Evolutionary conservation across 2,797 vertebrate species (phyloP), one percentile per base, ranked within the genome.

Genomic region (Cichlasoma orientale): DNA sequence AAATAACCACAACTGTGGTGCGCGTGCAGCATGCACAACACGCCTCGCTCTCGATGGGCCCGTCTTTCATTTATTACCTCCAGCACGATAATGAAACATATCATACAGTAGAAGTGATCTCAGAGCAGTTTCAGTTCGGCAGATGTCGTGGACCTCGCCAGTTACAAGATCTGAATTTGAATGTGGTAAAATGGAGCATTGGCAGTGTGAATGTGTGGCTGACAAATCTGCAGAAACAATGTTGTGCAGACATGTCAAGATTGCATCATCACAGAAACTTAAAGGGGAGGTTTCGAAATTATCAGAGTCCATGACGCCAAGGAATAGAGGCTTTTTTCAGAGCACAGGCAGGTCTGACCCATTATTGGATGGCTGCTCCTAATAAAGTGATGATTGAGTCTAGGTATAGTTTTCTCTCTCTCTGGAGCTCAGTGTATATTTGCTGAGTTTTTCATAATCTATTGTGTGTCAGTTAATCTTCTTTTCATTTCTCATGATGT

Each of bases 401-500:
- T 27, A 27, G 16, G 38, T 56, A n/a, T 56, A 25, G 16, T 11
- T 72, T 33, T 55, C 21, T 55, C 36, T 36, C 31, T 72, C 21
- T 55, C 52, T 55, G 29, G 18, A 11, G 5, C 33, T 38, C 38
- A 4, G 54, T 57, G 19, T 56, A 47, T 31, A 58, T 57, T 58
- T 58, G 57, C 18, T 31, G 44, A 50, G 3, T n/a, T 29, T 13
- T 47, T 3, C 18, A 50, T 31, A 68, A 50, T 50, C 25, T 44
- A 52, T 31, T n/a, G 25, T 12, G 50, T 4, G 21, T 73, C 55
- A 47, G 27, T 58, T 33, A 31, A 73, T 73, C 72, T 73, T 31
- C 3, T 58, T n/a, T 73, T 52, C 63, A 68, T 68, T 52, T 31
- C 25, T 68, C 71, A 47, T n/a, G 38, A 47, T 36, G 70, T 72